Evolutionary conservation across 2,113 vertebrate species (phyloP).

Genomic region (Mandrillus leucophaeus): DNA sequence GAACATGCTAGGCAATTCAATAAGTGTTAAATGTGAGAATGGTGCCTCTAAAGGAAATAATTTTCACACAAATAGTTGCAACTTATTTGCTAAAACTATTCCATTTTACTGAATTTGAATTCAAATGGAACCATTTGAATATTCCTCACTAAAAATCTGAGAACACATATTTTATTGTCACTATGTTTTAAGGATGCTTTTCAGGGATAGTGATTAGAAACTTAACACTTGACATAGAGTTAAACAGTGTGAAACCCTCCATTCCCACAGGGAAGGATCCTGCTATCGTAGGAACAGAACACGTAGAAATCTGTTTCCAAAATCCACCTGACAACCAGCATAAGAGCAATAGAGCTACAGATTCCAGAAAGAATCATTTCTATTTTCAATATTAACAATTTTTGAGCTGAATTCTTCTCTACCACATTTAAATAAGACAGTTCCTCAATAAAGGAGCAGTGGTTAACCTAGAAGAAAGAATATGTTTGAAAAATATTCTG

Average conservation of each 20-base stretch:
- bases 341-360: background rate
- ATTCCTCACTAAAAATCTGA: slow-evolving; percentile 12
- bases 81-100: background rate
- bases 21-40: background rate
- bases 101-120: slow-evolving; percentile 7
- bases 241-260: background rate
- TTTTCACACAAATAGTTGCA: slow-evolving; percentile 11
- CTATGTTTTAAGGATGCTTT: background rate
- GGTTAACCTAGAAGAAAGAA: background rate
- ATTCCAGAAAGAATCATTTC: slow-evolving; percentile 42
- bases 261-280: background rate
- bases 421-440: slow-evolving; percentile 20
- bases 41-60: background rate
- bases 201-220: background rate
- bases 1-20: background rate
- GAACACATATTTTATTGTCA: background rate
- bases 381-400: background rate
- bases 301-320: background rate
- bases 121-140: slow-evolving; percentile 9
- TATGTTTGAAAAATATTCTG: slow-evolving; percentile 34
- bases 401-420: background rate
- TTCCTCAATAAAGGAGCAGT: background rate
- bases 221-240: background rate
- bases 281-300: background rate
- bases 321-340: background rate